Evolutionary conservation across 2,888 invertebrate species (phyloP).

Genomic region (Hipparchia sbordonii): DNA sequence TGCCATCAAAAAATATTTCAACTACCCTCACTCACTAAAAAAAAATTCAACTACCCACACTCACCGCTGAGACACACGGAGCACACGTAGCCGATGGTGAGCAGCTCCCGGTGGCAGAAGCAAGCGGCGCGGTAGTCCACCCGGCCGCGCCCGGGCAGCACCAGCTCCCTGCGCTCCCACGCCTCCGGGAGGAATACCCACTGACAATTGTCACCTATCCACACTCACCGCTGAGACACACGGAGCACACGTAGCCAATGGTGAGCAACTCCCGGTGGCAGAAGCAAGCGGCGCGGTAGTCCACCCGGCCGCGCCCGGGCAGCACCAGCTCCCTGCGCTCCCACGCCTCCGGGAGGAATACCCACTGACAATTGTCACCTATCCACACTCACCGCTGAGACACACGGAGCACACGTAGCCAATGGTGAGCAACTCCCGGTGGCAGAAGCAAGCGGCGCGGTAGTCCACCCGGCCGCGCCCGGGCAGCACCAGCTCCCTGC

Average conservation of each 20-base stretch:
- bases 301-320: conserved; percentile 95
- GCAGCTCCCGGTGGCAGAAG: conserved; percentile 97
- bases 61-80: conserved; percentile 97
- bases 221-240: conserved; percentile 94
- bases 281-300: conserved; percentile 98
- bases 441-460: conserved; percentile 98
- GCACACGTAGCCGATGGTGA: conserved; percentile 98
- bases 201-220: background rate
- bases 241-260: conserved; percentile 98
- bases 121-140: conserved; percentile 99
- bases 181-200: conserved; percentile 93
- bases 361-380: conserved; percentile 50
- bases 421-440: conserved; percentile 95
- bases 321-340: conserved; percentile 91
- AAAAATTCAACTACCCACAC: conserved; percentile 47
- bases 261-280: conserved; percentile 97
- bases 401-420: conserved; percentile 99
- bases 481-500: conserved; percentile 92
- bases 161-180: conserved; percentile 89
- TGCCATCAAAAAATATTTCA: no score
- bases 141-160: conserved; percentile 93
- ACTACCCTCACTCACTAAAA: no score
- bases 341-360: conserved; percentile 93
- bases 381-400: conserved; percentile 89
- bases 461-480: conserved; percentile 97